Conservation (phyloP, 2,797 vertebrate genomes). For the Falco berigora region DNA sequence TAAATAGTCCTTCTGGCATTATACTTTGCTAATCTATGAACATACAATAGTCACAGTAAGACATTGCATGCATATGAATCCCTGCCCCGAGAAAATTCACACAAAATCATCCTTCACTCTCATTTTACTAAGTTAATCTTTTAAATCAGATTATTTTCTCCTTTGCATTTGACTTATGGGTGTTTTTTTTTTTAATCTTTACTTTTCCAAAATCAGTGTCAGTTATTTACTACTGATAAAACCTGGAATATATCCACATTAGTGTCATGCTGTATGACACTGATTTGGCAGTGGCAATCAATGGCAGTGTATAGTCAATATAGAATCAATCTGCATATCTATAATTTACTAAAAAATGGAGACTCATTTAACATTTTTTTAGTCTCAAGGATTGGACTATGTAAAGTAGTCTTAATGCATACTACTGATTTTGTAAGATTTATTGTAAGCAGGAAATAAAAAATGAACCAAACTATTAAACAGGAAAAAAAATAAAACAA, state of each 20-base stretch:
- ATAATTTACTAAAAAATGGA: neutral
- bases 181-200: neutral
- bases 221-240: neutral
- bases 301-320: neutral
- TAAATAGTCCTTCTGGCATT: neutral
- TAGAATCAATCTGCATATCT: neutral
- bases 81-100: neutral
- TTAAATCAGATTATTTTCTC: neutral
- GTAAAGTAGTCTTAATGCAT: neutral
- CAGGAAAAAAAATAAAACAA: neutral
- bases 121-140: neutral
- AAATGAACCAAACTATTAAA: neutral
- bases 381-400: neutral
- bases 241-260: neutral
- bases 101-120: neutral
- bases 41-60: neutral
- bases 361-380: neutral
- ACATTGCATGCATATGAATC: neutral
- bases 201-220: neutral
- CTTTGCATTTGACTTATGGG: neutral
- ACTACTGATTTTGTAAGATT: neutral
- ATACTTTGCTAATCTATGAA: neutral
- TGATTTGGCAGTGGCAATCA: neutral
- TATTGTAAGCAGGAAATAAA: neutral
- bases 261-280: neutral